Conservation (phyloP, 2,797 vertebrate genomes). For the Enoplosus armatus region DNA sequence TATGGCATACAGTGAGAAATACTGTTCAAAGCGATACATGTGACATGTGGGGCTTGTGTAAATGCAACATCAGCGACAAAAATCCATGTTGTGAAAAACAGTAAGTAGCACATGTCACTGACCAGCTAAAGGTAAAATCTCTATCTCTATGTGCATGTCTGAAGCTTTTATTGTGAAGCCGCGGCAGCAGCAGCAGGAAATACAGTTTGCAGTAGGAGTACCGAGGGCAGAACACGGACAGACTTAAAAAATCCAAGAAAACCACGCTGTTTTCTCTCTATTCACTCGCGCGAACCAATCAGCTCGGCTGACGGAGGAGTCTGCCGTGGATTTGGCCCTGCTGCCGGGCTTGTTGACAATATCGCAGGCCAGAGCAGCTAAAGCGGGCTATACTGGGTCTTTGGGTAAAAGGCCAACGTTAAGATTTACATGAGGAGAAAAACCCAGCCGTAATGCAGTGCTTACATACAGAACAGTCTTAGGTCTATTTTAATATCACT, state of each 20-base stretch:
- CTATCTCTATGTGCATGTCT: no score
- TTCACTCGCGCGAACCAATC: background rate
- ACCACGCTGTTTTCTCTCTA: background rate
- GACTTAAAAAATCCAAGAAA: background rate
- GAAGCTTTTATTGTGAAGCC: constrained; percentile 10
- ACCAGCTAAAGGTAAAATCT: background rate
- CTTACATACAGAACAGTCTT: no score
- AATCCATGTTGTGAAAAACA: background rate
- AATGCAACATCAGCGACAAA: background rate
- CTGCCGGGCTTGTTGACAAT: background rate
- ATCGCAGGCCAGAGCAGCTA: background rate
- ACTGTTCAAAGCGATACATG: background rate
- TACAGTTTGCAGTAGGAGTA: background rate
- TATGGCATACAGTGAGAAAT: background rate
- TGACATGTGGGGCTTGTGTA: background rate
- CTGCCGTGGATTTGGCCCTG: background rate
- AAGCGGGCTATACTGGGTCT: constrained; percentile 1
- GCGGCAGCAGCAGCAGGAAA: constrained; percentile 4
- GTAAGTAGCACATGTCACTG: background rate
- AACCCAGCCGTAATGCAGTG: constrained; percentile 7
- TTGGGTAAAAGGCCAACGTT: background rate
- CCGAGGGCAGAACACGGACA: background rate
- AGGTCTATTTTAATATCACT: constrained; percentile 18
- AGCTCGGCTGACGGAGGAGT: background rate
- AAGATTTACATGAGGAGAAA: constrained; percentile 5